Evolutionary conservation across 2,113 vertebrate species (phyloP).

Genomic region (Ptilonorhynchus violaceus): DNA sequence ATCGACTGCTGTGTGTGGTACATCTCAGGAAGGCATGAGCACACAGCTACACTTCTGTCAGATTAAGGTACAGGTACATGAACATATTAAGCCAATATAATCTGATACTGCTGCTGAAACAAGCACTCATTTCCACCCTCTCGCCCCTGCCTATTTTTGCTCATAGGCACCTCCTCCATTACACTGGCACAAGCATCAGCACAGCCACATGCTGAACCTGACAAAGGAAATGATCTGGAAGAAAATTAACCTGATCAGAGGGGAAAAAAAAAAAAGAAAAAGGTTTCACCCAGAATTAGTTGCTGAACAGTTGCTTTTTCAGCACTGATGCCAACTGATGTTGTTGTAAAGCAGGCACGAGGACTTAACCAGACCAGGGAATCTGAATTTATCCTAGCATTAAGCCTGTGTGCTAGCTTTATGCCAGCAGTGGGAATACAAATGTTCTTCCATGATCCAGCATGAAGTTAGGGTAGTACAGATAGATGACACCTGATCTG

Average conservation of each 20-base stretch:
- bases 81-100: background rate
- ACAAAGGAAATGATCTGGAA: background rate
- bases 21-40: background rate
- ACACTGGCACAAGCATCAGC: background rate
- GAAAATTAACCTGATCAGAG: background rate
- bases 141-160: background rate
- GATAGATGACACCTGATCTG: background rate
- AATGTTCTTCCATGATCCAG: background rate
- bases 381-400: background rate
- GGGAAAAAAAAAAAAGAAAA: background rate
- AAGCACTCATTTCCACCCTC: background rate
- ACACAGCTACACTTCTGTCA: background rate
- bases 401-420: background rate
- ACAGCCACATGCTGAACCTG: background rate
- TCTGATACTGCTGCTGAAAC: background rate
- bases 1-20: background rate
- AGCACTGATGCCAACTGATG: background rate
- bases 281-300: background rate
- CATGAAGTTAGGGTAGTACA: background rate
- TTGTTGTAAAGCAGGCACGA: background rate
- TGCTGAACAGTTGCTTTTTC: background rate
- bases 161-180: background rate
- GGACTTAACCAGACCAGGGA: background rate
- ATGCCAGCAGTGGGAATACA: background rate
- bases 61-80: background rate